Conservation (phyloP, 2,113 vertebrate genomes). For the Origma solitaria region DNA sequence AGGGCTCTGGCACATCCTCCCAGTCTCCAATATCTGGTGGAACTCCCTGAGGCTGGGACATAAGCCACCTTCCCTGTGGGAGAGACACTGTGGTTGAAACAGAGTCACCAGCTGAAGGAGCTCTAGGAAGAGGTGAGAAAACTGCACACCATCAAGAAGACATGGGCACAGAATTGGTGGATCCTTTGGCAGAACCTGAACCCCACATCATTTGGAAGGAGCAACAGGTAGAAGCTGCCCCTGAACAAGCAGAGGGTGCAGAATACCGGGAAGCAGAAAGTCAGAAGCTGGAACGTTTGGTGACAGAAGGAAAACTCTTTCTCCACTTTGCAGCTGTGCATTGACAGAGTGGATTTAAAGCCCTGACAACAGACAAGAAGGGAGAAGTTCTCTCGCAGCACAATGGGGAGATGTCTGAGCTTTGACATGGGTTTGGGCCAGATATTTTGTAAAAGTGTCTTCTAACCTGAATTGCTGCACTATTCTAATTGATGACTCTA, state of each 20-base stretch:
- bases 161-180: accelerated
- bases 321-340: background rate
- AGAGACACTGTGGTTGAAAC: background rate
- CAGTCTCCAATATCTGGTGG: background rate
- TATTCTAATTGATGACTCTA: background rate
- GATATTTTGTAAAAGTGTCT: background rate
- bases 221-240: background rate
- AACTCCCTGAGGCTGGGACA: background rate
- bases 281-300: background rate
- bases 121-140: background rate
- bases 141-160: background rate
- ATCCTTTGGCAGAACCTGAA: background rate
- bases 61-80: background rate
- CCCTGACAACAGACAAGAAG: background rate
- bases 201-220: background rate
- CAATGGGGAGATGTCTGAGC: background rate
- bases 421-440: background rate
- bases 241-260: background rate
- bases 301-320: background rate
- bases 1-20: background rate
- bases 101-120: background rate
- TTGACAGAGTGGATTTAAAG: background rate
- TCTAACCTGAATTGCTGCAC: background rate
- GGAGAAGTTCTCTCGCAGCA: background rate
- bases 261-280: background rate